Conservation (phyloP, 2,113 vertebrate species). For the Oplegnathus fasciatus region DNA sequence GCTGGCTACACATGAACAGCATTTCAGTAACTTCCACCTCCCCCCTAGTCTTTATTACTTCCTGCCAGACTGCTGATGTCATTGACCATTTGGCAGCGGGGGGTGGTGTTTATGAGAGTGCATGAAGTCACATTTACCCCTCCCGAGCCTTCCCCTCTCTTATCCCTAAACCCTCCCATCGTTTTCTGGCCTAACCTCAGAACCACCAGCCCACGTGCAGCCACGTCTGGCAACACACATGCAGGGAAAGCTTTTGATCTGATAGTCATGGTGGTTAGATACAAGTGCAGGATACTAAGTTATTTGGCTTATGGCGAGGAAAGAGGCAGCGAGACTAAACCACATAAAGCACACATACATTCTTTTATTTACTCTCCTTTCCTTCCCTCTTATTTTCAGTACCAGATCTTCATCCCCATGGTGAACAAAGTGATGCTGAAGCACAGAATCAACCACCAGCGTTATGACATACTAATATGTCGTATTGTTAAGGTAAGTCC, state of each 20-base stretch:
- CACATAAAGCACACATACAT: constrained; percentile 40
- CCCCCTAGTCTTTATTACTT: constrained; percentile 70
- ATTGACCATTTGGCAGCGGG: constrained; percentile 57
- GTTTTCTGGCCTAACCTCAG: constrained; percentile 51
- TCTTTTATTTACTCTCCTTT: constrained; percentile 60
- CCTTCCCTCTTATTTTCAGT: constrained; percentile 84
- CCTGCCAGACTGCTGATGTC: constrained; percentile 81
- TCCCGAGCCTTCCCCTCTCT: constrained; percentile 10
- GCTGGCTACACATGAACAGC: constrained; percentile 59
- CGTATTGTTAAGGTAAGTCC: constrained; percentile 94
- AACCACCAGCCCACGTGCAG: constrained; percentile 34
- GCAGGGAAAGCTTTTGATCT: constrained; percentile 68
- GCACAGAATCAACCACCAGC: constrained; percentile 96
- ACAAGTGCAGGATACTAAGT: constrained; percentile 51
- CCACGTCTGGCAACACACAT: constrained; percentile 52
- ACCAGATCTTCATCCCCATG: constrained; percentile 99
- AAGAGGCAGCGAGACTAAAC: constrained; percentile 35
- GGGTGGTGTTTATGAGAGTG: constrained; percentile 72
- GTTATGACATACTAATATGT: constrained; percentile 97
- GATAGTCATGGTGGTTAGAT: constrained; percentile 34
- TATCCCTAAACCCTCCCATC: constrained; percentile 37
- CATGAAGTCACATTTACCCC: constrained; percentile 74
- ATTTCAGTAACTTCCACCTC: constrained; percentile 22
- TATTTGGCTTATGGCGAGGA: constrained; percentile 55
- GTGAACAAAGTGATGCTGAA: constrained; percentile 98